These are phyloP conservation scores for Protodeltote pygarga DNA, from an alignment of 2,888 invertebrate species.

Conservation along the genomic window DNA sequence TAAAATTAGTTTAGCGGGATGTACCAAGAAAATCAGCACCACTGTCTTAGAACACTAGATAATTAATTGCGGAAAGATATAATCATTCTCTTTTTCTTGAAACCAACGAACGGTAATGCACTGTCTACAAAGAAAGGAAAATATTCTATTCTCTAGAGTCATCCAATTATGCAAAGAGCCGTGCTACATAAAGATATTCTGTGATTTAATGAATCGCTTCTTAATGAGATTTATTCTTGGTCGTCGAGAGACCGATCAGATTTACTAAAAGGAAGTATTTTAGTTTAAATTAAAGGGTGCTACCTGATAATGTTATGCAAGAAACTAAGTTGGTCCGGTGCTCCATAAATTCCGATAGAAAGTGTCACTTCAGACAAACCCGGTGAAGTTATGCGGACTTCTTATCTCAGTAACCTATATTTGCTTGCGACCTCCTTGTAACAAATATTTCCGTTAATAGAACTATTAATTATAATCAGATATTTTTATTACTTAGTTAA, in stretches of 20 bases:
- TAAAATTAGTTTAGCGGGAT: no score
- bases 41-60: conserved; percentile 9
- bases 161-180: conserved; percentile 57
- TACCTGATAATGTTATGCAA: conserved; percentile 8
- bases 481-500: background rate
- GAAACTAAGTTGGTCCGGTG: conserved; percentile 5
- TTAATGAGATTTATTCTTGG: conserved; percentile 35
- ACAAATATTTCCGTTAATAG: conserved; percentile 32
- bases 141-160: conserved; percentile 47
- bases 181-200: conserved; percentile 38
- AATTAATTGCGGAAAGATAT: conserved; percentile 20
- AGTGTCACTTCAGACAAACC: conserved; percentile 7
- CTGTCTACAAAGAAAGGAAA: conserved; percentile 38
- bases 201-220: conserved; percentile 45
- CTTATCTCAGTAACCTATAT: conserved; percentile 38
- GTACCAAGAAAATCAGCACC: no score
- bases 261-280: conserved; percentile 16
- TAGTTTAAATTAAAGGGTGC: conserved; percentile 3
- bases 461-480: conserved; percentile 16
- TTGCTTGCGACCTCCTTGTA: conserved; percentile 23
- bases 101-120: conserved; percentile 13
- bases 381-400: conserved; percentile 39
- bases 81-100: conserved; percentile 13
- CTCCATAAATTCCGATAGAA: conserved; percentile 14
- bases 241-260: conserved; percentile 16